These are phyloP conservation scores for Ecliptopera silaceata DNA, from an alignment of 2,888 invertebrate genomes.

Conservation along the genomic window DNA sequence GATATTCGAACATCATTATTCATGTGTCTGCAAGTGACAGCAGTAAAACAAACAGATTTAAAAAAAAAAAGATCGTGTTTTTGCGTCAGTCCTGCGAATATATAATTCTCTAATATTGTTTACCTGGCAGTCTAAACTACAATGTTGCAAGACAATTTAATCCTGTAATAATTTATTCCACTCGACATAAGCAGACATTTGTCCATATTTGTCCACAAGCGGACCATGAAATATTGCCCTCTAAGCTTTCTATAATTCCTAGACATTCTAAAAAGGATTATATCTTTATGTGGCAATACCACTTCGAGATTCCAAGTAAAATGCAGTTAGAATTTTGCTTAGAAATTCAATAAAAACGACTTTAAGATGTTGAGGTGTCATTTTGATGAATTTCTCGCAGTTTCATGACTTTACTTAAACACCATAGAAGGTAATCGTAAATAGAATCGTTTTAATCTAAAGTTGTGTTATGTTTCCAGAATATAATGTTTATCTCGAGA, in stretches of 20 bases:
- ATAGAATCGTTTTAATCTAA: neutral
- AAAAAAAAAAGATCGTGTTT: no score
- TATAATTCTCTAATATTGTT: neutral
- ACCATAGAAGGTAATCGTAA: neutral
- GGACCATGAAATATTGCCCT: conserved; percentile 19
- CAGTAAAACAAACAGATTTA: no score
- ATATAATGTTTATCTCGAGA: no score
- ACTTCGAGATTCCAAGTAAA: conserved; percentile 14
- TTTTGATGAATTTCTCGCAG: conserved; percentile 8
- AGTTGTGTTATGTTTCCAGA: neutral
- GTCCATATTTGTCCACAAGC: conserved; percentile 28
- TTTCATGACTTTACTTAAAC: neutral
- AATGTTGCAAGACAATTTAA: conserved; percentile 34
- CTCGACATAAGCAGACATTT: conserved; percentile 20
- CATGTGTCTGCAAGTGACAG: no score
- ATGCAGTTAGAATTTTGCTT: conserved; percentile 4
- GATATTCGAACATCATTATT: no score
- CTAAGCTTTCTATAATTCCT: conserved; percentile 17
- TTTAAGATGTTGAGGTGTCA: neutral
- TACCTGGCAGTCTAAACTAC: conserved; percentile 6
- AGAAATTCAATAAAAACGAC: conserved; percentile 14
- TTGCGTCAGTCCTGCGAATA: no score
- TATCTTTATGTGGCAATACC: conserved; percentile 13
- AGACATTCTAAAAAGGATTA: conserved; percentile 10
- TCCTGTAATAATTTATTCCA: conserved; percentile 29